Conservation (phyloP, 2,888 invertebrate genomes). For the Dicyrtoma fusca region DNA sequence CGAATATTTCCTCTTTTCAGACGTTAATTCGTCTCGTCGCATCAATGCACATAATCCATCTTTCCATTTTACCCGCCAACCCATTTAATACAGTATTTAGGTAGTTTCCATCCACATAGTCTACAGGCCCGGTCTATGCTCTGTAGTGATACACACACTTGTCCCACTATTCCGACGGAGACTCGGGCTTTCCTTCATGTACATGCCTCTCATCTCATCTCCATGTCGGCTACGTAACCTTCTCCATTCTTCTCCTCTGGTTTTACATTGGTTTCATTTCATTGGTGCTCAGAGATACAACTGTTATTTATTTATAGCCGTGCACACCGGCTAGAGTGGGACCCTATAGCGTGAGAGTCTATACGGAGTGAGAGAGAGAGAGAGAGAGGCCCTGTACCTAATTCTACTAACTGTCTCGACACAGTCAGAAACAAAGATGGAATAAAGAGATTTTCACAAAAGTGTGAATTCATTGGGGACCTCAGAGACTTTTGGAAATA, state of each 20-base stretch:
- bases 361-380: background rate
- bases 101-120: no score
- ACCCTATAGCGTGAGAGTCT: background rate
- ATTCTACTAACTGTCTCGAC: background rate
- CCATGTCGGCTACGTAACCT: background rate
- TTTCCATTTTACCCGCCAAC: slow-evolving; percentile 30
- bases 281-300: no score
- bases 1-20: slow-evolving; percentile 33
- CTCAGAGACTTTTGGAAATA: slow-evolving; percentile 7
- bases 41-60: slow-evolving; percentile 38
- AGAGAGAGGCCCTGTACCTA: slow-evolving; percentile 11
- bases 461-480: slow-evolving; percentile 37
- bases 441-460: slow-evolving; percentile 34
- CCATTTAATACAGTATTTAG: slow-evolving; percentile 1
- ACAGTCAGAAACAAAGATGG: slow-evolving; percentile 13
- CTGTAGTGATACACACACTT: no score
- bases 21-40: slow-evolving; percentile 37
- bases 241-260: slow-evolving; percentile 1
- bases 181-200: no score
- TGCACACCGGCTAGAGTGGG: background rate
- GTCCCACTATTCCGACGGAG: no score
- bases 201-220: background rate
- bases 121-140: background rate
- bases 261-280: no score
- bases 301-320: no score